Evolutionary conservation across 2,113 vertebrate genomes (phyloP), one percentile per base, ranked within the genome.

Genomic region (Protobothrops flavoviridis): DNA sequence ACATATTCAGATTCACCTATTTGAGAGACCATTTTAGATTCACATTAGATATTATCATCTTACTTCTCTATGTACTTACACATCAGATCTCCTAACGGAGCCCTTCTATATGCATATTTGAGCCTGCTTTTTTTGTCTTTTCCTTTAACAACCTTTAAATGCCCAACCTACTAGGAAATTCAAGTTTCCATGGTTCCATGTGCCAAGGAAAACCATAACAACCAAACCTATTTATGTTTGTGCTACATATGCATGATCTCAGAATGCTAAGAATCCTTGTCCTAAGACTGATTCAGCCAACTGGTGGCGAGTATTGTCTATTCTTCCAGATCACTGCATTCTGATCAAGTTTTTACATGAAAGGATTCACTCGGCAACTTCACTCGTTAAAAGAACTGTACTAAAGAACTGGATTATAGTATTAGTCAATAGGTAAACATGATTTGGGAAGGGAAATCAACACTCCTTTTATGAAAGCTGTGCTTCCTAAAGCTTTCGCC

Each of bases 381-480:
- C 92, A 90, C 45, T 64, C 53, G 2, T n/a, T 53, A 52, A 59
- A 64, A 64, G 89, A 29, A 87, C 92, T 86, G 61, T 26, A 87
- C 74, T 29, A 90, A 93, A 87, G 89, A 93, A 93, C 56, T 64
- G 89, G 92, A 87, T 87, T 90, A 86, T 85, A 53, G 89, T 93
- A 93, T 93, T 93, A 93, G 89, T 93, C 92, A 87, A 87, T 90
- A 93, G 33, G 81, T 93, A 93, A 93, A 93, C 92, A 93, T 53
- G 56, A 52, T 90, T 93, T 93, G 88, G 74, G 86, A 57, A 23
- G 50, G 56, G 92, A 93, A 90, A 93, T 93, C 89, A 90, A 93
- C 89, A 64, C 20, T 26, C 56, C 89, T 93, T 93, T 93, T 59
- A 93, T 90, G 86, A 93, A 93, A 87, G 9, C 26, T n/a, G 29